phyloP scores from a whole-genome alignment of 2,888 invertebrate genomes.

The Linnaemya vulpina region DNA sequence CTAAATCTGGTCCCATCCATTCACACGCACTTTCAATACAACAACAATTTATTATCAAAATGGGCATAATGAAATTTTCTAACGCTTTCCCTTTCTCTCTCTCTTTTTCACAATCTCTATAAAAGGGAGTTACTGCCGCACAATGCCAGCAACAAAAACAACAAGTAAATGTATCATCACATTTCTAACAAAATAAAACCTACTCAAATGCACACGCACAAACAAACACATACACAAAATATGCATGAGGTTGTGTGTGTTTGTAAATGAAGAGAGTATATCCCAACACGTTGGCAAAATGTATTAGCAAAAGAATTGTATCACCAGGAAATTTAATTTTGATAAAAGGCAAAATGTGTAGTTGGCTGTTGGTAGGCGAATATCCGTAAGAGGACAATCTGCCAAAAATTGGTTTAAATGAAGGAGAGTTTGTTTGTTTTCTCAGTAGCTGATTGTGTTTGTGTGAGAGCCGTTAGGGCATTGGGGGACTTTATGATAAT shows the following conservation, averaged over 20 bases:
- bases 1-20: neutral
- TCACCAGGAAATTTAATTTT: conserved; percentile 47
- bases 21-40: conserved; percentile 47
- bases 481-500: too few relatives aligned
- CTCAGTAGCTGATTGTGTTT: conserved; percentile 6
- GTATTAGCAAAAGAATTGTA: conserved; percentile 41
- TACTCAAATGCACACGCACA: too few relatives aligned
- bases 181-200: too few relatives aligned
- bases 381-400: conserved; percentile 16
- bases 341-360: neutral
- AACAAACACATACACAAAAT: too few relatives aligned
- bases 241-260: neutral
- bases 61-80: conserved; percentile 48
- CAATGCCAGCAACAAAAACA: conserved; percentile 22
- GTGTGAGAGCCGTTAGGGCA: conserved; percentile 63
- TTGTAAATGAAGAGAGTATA: neutral
- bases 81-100: conserved; percentile 71
- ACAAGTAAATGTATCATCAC: conserved; percentile 39
- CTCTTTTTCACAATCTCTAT: conserved; percentile 70
- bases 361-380: neutral
- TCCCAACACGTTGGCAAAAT: conserved; percentile 3
- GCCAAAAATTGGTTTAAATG: neutral
- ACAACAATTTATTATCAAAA: conserved; percentile 35
- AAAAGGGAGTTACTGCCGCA: conserved; percentile 45
- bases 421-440: conserved; percentile 1